Percentiles rank a stretch among this genome's conserved stretches.
These are phyloP conservation scores for Drosophila miranda DNA, from an alignment of 1,140 invertebrate species.

Conservation along the genomic window DNA sequence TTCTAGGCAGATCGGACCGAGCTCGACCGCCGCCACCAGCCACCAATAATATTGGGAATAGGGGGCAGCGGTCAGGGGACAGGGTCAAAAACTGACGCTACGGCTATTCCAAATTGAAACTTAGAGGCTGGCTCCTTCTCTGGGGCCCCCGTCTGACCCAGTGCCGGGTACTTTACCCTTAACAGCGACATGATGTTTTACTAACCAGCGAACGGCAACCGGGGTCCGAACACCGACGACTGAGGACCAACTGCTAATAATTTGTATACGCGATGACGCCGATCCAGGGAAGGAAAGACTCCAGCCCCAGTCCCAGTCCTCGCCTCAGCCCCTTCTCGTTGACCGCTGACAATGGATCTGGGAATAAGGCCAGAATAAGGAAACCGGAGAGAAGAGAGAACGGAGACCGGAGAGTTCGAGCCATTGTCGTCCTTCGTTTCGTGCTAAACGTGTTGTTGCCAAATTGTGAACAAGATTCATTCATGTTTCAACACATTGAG, in stretches of 20 bases:
- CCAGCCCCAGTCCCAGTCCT: too few relatives aligned
- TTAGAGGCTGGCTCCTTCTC: slow-evolving; percentile 53
- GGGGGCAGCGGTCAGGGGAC: background rate
- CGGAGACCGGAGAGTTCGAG: slow-evolving; percentile 11
- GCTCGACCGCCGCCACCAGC: slow-evolving; percentile 48
- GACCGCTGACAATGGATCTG: slow-evolving; percentile 39
- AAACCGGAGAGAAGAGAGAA: slow-evolving; percentile 1
- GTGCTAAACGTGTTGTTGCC: slow-evolving; percentile 80
- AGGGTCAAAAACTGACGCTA: background rate
- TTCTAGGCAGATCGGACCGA: slow-evolving; percentile 65
- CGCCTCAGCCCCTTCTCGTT: background rate
- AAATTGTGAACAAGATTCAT: slow-evolving; percentile 81
- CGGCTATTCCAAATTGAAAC: slow-evolving; percentile 73
- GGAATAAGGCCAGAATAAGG: slow-evolving; percentile 7
- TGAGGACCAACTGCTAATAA: slow-evolving; percentile 62
- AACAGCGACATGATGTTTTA: slow-evolving; percentile 77
- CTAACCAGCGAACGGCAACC: slow-evolving; percentile 60
- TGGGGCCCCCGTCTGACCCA: slow-evolving; percentile 29
- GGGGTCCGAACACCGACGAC: background rate
- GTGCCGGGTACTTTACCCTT: slow-evolving; percentile 61
- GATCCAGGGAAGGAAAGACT: slow-evolving; percentile 3
- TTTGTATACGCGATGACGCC: slow-evolving; percentile 70
- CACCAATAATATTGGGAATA: slow-evolving; percentile 3
- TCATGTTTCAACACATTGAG: slow-evolving; percentile 80
- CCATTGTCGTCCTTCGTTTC: slow-evolving; percentile 78